Evolutionary conservation across 2,113 vertebrate species (phyloP).

Genomic region (Nannospalax galili): DNA sequence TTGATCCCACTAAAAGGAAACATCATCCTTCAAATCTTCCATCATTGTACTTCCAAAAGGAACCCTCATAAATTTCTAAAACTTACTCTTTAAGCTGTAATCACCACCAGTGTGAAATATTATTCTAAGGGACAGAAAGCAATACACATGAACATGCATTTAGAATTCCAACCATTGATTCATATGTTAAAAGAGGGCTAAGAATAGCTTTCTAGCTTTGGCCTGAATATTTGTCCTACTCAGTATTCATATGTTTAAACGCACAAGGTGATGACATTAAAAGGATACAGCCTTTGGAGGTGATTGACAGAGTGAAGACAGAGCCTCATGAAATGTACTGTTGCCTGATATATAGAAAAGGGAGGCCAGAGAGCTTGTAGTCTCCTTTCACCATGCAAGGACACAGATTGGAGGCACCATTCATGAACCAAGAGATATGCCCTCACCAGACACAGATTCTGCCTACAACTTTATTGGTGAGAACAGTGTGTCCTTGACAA

Average conservation of each 20-base stretch:
- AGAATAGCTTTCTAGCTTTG: neutral
- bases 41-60: no score
- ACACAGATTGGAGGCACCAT: neutral
- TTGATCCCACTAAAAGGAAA: neutral
- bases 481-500: neutral
- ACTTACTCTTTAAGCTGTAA: neutral
- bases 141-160: neutral
- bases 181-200: neutral
- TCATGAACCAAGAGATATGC: neutral
- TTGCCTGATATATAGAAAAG: neutral
- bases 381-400: no score
- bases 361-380: neutral
- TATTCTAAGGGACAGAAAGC: neutral
- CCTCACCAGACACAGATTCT: neutral
- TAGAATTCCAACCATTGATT: neutral
- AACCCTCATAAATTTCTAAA: neutral
- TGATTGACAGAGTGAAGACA: neutral
- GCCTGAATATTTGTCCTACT: neutral
- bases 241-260: neutral
- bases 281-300: neutral
- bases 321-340: neutral
- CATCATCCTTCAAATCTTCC: rapidly evolving
- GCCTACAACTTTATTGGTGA: neutral
- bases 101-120: neutral
- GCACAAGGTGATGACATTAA: neutral